Conservation (phyloP, 1,140 invertebrate species). For the Matsumurasca onukii region DNA sequence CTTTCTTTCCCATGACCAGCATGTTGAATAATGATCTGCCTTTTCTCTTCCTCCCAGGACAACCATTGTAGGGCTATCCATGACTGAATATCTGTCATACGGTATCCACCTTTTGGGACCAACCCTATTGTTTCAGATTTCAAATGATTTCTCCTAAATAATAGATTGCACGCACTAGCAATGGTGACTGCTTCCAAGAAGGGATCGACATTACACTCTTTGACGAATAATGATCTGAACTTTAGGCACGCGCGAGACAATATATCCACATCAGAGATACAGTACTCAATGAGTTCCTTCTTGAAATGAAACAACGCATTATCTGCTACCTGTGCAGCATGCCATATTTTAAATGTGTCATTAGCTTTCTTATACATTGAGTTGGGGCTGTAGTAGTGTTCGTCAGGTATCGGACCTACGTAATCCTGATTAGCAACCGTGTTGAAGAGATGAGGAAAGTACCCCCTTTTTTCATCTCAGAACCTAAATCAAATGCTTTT, state of each 20-base stretch:
- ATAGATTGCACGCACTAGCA: constrained; percentile 8
- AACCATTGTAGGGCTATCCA: background rate
- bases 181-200: constrained; percentile 12
- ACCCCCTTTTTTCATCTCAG: constrained; percentile 33
- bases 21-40: background rate
- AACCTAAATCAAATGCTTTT: constrained; percentile 8
- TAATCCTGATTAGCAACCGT: constrained; percentile 32
- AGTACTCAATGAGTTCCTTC: constrained; percentile 29
- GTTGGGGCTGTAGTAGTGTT: constrained; percentile 29
- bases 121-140: too few species aligned
- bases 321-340: constrained; percentile 18
- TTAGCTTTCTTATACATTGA: constrained; percentile 11
- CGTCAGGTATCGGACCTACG: constrained; percentile 30
- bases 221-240: constrained; percentile 13
- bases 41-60: too few species aligned
- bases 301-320: constrained; percentile 27
- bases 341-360: constrained; percentile 26
- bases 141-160: background rate
- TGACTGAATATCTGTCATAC: background rate
- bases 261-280: too few species aligned
- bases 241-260: constrained; percentile 24
- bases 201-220: constrained; percentile 2
- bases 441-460: constrained; percentile 27
- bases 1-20: background rate
- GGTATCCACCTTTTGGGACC: background rate